Evolutionary conservation across 2,888 invertebrate species (phyloP), one percentile per base, ranked within the genome.

Genomic region (Acleris holmiana): DNA sequence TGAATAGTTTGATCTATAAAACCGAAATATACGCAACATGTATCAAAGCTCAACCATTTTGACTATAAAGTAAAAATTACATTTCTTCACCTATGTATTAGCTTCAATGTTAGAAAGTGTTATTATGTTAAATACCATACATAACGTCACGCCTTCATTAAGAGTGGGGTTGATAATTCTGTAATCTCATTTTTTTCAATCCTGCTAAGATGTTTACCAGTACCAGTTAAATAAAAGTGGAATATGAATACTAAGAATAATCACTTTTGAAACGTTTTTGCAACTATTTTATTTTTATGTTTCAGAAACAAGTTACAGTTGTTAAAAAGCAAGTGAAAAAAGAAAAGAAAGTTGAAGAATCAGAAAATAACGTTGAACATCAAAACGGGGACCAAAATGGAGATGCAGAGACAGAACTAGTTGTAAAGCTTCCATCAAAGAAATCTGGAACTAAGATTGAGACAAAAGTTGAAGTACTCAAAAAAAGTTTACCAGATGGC

Each of bases 361-460:
- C 71, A 8, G 74, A 77, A 65, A 77, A 74, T 61, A 68, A 67
- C 57, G 71, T 68, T 46, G 46, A 72, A 8, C 53, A 68, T 41
- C 82, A 84, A 73, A 85, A 85, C 75, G 86, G 85, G 35, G 79
- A 83, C 61, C 83, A 85, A 73, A 91, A 90, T 77, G 89, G 87
- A 49, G 82, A 88, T 21, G 70, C 78, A 48, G 88, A 90, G 69
- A 83, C 89, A 50, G 87, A 84, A 66, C 72, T 91, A 68, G 85
- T 86, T 50, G 82, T 91, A 0, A 90, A 87, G 70, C 68, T 91
- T 50, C 89, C 92, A 4, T 68, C 85, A 1, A 91, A 90, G 69
- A 89, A 89, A 68, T 82, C 88, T 13, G 84, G 82, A 54, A 88
- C 87, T 4, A 91, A 87, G 78, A 89, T 87, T 57, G 91, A 91